Conservation (phyloP, 2,797 vertebrate genomes). For the Gambelia wislizenii region DNA sequence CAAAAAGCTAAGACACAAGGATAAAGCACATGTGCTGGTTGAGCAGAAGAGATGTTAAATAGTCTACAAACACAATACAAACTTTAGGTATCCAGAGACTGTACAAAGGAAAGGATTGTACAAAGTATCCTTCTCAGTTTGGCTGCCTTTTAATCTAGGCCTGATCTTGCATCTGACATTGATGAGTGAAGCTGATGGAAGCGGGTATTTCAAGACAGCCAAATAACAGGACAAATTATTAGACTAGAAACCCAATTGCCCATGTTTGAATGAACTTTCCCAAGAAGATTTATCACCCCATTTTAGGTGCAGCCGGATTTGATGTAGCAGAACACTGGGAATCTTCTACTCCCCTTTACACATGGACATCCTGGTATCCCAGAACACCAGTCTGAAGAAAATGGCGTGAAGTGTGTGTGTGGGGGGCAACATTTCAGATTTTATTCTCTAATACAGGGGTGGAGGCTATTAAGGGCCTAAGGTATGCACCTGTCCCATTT, state of each 20-base stretch:
- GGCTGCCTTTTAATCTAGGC: not conserved
- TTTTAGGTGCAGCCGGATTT: not conserved
- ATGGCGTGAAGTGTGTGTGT: too few species aligned
- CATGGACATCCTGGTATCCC: not conserved
- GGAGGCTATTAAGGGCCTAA: too few species aligned
- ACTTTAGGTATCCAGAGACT: not conserved
- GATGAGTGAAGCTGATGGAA: not conserved
- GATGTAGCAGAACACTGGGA: not conserved
- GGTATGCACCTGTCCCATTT: too few species aligned
- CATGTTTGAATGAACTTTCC: not conserved
- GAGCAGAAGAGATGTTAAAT: not conserved
- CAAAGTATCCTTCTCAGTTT: not conserved
- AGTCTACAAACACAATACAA: not conserved
- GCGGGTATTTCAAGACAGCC: not conserved
- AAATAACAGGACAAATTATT: not conserved
- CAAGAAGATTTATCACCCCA: not conserved
- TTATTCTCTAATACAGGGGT: not conserved
- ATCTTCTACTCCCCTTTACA: not conserved
- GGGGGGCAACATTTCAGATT: not conserved
- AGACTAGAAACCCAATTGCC: not conserved
- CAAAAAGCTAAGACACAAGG: not conserved
- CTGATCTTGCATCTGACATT: not conserved
- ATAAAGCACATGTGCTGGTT: not conserved
- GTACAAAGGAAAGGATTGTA: not conserved
- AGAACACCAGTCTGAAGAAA: not conserved